Percentiles rank a stretch among this genome's conserved stretches.
phyloP scores from a whole-genome alignment of 2,888 invertebrate species.

The Drepanosiphum platanoidis region DNA sequence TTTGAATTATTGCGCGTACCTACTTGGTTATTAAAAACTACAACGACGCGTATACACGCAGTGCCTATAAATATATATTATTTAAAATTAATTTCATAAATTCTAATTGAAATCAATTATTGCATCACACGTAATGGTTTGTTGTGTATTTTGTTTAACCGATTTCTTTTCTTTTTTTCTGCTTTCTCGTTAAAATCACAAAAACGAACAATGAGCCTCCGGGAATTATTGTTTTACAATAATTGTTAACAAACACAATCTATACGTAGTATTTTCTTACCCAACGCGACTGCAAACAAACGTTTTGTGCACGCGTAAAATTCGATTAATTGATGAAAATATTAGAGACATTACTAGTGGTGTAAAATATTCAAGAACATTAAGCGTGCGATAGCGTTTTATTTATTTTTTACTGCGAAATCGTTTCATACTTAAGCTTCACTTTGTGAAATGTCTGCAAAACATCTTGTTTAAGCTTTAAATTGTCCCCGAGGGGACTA shows the following conservation, averaged over 20 bases:
- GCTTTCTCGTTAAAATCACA: neutral
- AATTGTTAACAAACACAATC: neutral
- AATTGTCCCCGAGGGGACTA: too few relatives aligned
- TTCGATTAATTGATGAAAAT: neutral
- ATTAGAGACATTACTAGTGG: neutral
- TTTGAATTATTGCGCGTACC: neutral
- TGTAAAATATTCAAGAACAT: neutral
- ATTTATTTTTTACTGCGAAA: neutral
- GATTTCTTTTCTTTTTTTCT: neutral
- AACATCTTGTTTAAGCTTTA: too few relatives aligned
- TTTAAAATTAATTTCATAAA: constrained; percentile 11
- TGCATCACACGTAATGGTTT: neutral
- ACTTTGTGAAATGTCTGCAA: too few relatives aligned
- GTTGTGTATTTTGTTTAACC: neutral
- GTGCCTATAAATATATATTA: neutral
- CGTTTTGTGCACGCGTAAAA: neutral
- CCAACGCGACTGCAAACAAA: neutral
- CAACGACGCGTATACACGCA: neutral
- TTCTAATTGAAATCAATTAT: constrained; percentile 17
- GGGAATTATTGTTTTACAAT: constrained; percentile 8
- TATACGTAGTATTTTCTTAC: neutral
- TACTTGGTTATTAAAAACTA: neutral
- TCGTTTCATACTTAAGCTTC: too few relatives aligned
- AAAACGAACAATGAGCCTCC: neutral
- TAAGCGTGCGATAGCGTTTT: neutral